Base-by-base conservation (phyloP, 1,140 invertebrate species). In the Trialeurodes vaporariorum region DNA sequence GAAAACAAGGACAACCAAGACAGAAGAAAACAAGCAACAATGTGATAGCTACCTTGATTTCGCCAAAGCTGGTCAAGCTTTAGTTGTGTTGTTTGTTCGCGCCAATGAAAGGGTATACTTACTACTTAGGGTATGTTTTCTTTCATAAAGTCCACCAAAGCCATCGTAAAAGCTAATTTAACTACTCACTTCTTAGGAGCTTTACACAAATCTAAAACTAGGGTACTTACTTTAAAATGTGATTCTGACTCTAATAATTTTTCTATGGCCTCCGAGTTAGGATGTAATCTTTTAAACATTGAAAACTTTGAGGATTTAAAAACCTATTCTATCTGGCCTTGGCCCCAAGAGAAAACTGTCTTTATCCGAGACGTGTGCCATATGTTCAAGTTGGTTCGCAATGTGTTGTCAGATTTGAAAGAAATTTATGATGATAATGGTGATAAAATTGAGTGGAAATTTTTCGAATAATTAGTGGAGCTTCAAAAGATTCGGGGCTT, bases 401-500 rank as follows among this genome's bases (percentile, higher is more conserved):
- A 67, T 63, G 49, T 61, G 12, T 59, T 69, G 12, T 60, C 58
- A 24, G 66, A 67, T 27, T 49, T 27, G 17, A 63, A 67, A 40
- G 27, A 27, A 59, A 63, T 72, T 49, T 25, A 60, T 5, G 66
- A 70, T 71, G 61, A 25, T 26, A 40, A 72, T 59, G 68, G 68
- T 21, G 64, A 70, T 66, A 24, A 22, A 23, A 74, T 76, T 27
- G 62, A 59, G 66, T 77, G 73, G 73, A 27, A 61, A 23, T 73
- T 71, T 66, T 69, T 78, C 60, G 67, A 73, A 66, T 64, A 63
- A 22, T 69, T 77, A 22, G 65, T 72, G 2, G 25, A 72, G n/a
- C 27, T 71, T 49, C 74, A 77, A 72, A 61, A 72, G 61, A 63
- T n/a, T 27, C 34, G 75, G 59, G 72, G 71, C 21, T 67, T 78